Conservation (phyloP, 2,113 vertebrate species). For the Labeo catla region DNA sequence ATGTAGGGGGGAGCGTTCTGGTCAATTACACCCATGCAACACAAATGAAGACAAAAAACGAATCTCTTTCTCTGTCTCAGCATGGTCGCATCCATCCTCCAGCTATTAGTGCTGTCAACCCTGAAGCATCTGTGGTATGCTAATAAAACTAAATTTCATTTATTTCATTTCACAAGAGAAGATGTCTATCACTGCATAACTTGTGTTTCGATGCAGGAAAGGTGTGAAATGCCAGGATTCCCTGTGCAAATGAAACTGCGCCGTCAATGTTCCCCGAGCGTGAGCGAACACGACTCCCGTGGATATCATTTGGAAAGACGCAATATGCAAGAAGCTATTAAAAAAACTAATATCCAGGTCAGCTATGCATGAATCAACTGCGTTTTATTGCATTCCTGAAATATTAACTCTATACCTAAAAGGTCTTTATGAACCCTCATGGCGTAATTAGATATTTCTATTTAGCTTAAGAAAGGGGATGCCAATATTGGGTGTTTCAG, state of each 20-base stretch:
- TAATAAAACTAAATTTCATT: conserved; percentile 59
- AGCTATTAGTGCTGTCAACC: conserved; percentile 66
- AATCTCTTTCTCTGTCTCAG: conserved; percentile 37
- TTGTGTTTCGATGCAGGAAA: not conserved
- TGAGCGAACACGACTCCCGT: conserved; percentile 41
- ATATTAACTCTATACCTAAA: conserved; percentile 48
- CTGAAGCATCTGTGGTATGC: conserved; percentile 60
- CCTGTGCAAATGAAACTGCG: conserved; percentile 25
- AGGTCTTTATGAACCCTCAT: conserved; percentile 32
- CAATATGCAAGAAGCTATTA: conserved; percentile 32
- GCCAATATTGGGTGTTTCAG: conserved; percentile 27
- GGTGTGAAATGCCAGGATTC: not conserved
- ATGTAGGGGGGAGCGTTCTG: conserved; percentile 50
- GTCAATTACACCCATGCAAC: conserved; percentile 51
- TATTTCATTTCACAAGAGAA: conserved; percentile 8
- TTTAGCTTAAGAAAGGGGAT: conserved; percentile 6
- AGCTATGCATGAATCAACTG: conserved; percentile 9
- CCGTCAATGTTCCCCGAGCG: conserved; percentile 1
- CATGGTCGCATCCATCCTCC: conserved; percentile 61
- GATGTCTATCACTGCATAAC: not conserved
- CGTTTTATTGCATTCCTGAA: conserved; percentile 39
- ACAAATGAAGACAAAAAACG: conserved; percentile 48
- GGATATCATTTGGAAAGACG: conserved; percentile 11
- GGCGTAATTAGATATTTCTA: conserved; percentile 23
- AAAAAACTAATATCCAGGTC: conserved; percentile 36